A percentile compares a stretch with the other conserved stretches of the same genome.
These are phyloP conservation scores for Pseudorectes ferrugineus DNA, from an alignment of 2,113 vertebrate genomes.

Conservation along the genomic window DNA sequence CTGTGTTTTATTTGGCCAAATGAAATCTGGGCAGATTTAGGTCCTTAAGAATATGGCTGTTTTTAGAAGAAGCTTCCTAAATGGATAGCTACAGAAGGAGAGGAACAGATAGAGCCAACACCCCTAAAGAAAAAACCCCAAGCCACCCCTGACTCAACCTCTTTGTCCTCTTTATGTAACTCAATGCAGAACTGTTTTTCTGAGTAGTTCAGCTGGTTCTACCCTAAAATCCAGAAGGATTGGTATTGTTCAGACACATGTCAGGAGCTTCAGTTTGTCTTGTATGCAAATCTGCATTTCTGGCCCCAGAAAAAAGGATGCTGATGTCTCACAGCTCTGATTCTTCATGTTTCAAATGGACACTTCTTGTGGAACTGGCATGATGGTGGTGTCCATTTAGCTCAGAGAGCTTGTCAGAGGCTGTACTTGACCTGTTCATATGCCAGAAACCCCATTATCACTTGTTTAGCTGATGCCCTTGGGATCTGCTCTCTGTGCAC, in stretches of 20 bases:
- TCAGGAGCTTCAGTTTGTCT: neutral
- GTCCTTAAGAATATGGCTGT: neutral
- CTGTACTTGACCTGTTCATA: neutral
- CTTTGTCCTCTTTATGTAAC: neutral
- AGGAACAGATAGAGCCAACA: neutral
- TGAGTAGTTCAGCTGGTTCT: neutral
- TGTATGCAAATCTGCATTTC: neutral
- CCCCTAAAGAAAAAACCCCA: neutral
- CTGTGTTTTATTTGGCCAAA: neutral
- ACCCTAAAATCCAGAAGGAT: neutral
- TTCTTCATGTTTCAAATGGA: neutral
- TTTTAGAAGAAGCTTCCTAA: neutral
- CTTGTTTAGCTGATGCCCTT: neutral
- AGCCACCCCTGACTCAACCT: neutral
- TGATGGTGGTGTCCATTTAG: neutral
- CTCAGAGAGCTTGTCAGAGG: neutral
- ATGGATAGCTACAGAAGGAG: neutral
- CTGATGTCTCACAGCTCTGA: neutral
- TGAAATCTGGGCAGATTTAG: neutral
- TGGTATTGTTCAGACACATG: accelerated
- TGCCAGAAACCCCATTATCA: neutral
- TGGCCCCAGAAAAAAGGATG: neutral
- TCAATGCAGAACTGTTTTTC: neutral
- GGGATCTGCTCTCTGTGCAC: neutral
- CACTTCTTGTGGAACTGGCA: neutral